These are phyloP conservation scores for Dryadula phaetusa DNA, from an alignment of 2,888 invertebrate genomes.

Conservation along the genomic window DNA sequence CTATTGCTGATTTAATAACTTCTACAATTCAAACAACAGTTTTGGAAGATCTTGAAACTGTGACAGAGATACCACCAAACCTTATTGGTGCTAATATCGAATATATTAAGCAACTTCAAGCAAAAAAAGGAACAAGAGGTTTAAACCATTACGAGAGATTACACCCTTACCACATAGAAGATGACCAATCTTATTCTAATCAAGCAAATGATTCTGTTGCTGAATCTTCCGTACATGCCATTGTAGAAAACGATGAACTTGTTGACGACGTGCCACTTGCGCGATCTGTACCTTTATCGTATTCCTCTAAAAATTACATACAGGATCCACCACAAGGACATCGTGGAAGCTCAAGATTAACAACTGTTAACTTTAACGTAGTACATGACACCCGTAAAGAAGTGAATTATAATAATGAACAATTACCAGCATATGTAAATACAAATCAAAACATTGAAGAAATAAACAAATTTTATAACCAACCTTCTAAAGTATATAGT, in stretches of 20 bases:
- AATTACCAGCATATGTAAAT: conserved; percentile 51
- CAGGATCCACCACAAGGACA: conserved; percentile 58
- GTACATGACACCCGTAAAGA: conserved; percentile 65
- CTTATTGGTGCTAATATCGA: conserved; percentile 79
- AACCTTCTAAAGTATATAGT: conserved; percentile 70
- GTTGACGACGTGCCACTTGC: conserved; percentile 60
- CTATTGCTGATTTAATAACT: conserved; percentile 43
- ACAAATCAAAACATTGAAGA: conserved; percentile 52
- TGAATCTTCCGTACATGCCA: conserved; percentile 59
- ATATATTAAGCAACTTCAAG: conserved; percentile 75
- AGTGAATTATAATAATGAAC: conserved; percentile 55
- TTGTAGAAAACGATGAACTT: conserved; percentile 50
- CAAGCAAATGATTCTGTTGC: conserved; percentile 64
- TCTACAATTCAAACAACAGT: conserved; percentile 57
- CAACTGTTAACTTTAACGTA: conserved; percentile 74
- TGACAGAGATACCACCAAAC: conserved; percentile 68
- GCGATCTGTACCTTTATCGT: conserved; percentile 59
- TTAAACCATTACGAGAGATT: conserved; percentile 57
- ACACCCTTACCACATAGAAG: conserved; percentile 79
- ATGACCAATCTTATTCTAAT: conserved; percentile 71
- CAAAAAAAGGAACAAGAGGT: conserved; percentile 70
- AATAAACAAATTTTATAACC: conserved; percentile 58
- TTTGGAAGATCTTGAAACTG: conserved; percentile 53
- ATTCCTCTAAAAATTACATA: conserved; percentile 62
- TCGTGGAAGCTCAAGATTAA: conserved; percentile 60